Base-by-base conservation (phyloP, 2,888 invertebrate species). In the Acronicta aceris region DNA sequence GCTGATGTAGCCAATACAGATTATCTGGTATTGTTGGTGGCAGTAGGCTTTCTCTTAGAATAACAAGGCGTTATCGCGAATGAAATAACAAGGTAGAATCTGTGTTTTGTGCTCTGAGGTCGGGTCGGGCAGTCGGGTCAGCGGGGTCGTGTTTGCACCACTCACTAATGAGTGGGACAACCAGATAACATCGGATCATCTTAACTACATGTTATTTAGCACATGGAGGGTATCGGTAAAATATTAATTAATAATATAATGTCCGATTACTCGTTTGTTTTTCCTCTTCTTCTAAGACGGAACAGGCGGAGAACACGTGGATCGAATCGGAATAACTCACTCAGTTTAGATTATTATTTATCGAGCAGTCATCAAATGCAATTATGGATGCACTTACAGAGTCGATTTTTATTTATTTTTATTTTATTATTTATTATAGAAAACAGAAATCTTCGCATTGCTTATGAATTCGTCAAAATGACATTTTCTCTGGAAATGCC, bases 41-140 rank as follows among this genome's bases (percentile, higher is more conserved):
- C 46, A 43, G 46, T 60, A 40, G 48, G 33, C 67, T 70, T 74
- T 74, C 77, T 53, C 71, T 59, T 38, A 55, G 59, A 76, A 74
- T 70, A 73, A 68, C 71, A 74, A 57, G 69, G 45, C 49, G 58
- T 67, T 80, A 74, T 74, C 64, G 41, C 17, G 21, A 7, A 47
- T 30, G 42, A 30, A 63, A 59, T 65, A 73, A 65, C 43, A 56
- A 69, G 63, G 53, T 59, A 61, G 48, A 69, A 66, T 67, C 55
- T 59, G 45, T 60, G 59, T 62, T 58, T 70, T 67, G 60, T 57
- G 49, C 47, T 52, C 30, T 16, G 17, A 27, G 76, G 72, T 71
- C 61, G 49, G 45, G 47, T 54, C 55, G 38, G 10, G 27, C 36
- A 33, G 17, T 36, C 56, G 47, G 25, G 38, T 38, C 38, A n/a